Conservation (phyloP, 2,888 invertebrate species). For the Linnaemya tessellans region DNA sequence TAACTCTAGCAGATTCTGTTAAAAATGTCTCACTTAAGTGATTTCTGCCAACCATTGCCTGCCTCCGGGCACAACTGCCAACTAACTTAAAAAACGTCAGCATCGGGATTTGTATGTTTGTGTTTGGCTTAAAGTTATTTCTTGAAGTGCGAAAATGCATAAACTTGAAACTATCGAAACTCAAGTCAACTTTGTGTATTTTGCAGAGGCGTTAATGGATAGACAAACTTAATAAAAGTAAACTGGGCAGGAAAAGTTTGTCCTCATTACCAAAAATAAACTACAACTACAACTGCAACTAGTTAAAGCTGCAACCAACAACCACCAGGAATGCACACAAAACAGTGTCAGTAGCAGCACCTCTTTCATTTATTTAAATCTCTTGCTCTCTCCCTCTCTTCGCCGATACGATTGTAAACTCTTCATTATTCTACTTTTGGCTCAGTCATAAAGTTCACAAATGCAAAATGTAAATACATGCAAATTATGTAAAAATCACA, state of each 20-base stretch:
- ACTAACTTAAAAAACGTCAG: not conserved
- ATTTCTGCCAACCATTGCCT: not conserved
- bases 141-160: conserved; percentile 71
- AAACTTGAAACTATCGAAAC: conserved; percentile 70
- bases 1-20: too few species aligned
- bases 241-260: conserved; percentile 69
- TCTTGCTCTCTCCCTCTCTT: conserved; percentile 6
- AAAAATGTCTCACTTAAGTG: too few species aligned
- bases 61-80: not conserved
- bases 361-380: conserved; percentile 33
- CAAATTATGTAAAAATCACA: conserved; percentile 4
- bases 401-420: conserved; percentile 2
- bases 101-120: conserved; percentile 4
- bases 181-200: conserved; percentile 62
- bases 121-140: conserved; percentile 62
- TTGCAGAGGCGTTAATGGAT: conserved; percentile 72
- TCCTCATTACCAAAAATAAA: conserved; percentile 59
- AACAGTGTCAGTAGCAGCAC: conserved; percentile 57
- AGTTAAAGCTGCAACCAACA: conserved; percentile 35
- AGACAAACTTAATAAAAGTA: conserved; percentile 71
- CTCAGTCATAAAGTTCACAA: conserved; percentile 62
- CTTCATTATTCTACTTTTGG: conserved; percentile 53
- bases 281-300: conserved; percentile 41
- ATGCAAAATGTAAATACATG: conserved; percentile 66
- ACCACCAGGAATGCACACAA: conserved; percentile 22